Evolutionary conservation across 2,797 vertebrate species (phyloP), one percentile per base, ranked within the genome.

Genomic region (Rhinoraja longicauda): DNA sequence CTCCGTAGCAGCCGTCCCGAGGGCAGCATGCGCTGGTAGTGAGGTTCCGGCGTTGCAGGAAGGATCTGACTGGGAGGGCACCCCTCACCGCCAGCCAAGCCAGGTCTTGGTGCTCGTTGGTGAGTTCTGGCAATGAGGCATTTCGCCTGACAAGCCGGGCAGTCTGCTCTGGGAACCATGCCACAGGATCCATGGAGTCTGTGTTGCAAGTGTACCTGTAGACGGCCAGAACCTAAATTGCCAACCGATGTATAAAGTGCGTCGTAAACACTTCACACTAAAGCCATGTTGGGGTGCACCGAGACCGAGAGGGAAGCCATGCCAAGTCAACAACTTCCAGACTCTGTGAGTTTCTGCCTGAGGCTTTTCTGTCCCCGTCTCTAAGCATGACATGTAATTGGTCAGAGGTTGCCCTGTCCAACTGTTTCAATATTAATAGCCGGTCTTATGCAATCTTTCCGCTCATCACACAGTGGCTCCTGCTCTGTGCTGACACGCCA

Each of bases 371-470:
- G 29, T 64, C 59, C 59, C 84, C 64, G 59, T 19, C 24, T 39
- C 93, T 67, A 32, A 93, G 76, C 19, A 32, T 57, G 59, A 86
- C 78, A 84, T 15, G 32, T 76, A 93, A 90, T 93, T 90, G 82
- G 39, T 53, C 81, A 88, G 70, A 93, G 88, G 86, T 64, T 8
- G 21, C 36, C 78, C 70, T 75, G 93, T 93, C 93, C 76, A 10
- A 29, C 79, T 86, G 64, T 62, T 39, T n/a, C 70, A 84, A 29
- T 93, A 90, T 93, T 88, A 93, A 86, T 93, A 93, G 70, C 17
- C 32, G 36, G 70, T 72, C 79, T 93, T 86, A 93, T 57, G 45
- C 59, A 53, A 75, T 92, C 67, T 57, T 91, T 91, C 70, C 26
- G 53, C 90, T 26, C 39, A 73, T 92, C 90, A 92, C 9, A 4